Percentiles rank a stretch among this genome's conserved stretches.
These are phyloP conservation scores for Paraplagusia blochii DNA, from an alignment of 2,113 vertebrate species.

Conservation along the genomic window DNA sequence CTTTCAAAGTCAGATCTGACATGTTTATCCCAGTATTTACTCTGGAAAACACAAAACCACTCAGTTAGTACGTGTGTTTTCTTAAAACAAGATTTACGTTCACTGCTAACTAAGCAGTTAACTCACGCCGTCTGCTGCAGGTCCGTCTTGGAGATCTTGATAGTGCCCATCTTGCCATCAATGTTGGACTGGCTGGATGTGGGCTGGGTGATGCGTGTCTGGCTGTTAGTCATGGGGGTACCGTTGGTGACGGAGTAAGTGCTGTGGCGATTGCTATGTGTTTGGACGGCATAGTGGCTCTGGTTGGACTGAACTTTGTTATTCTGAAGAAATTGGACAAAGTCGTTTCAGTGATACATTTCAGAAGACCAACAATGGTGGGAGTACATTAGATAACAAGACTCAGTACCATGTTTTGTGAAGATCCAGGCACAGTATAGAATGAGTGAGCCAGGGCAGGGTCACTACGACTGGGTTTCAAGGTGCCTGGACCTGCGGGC, in stretches of 20 bases:
- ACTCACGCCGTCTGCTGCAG: conserved; percentile 47
- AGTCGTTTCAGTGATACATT: background rate
- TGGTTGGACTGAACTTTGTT: conserved; percentile 43
- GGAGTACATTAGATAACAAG: background rate
- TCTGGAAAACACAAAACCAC: conserved; percentile 17
- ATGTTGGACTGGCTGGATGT: conserved; percentile 18
- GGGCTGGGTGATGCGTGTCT: conserved; percentile 14
- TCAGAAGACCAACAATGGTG: background rate
- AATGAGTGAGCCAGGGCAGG: conserved; percentile 72
- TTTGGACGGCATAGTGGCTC: conserved; percentile 51
- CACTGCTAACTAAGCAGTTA: background rate
- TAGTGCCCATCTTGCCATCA: conserved; percentile 37
- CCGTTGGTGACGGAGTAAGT: conserved; percentile 27
- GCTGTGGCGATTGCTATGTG: conserved; percentile 68
- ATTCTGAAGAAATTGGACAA: conserved; percentile 24
- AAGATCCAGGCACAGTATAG: background rate
- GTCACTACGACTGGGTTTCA: conserved; percentile 85
- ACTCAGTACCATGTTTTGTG: conserved; percentile 23
- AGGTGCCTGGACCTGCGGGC: conserved; percentile 63
- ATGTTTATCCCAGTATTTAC: conserved; percentile 57
- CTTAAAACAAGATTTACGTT: no score
- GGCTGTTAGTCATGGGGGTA: conserved; percentile 20
- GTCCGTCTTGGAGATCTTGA: conserved; percentile 28
- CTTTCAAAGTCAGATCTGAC: conserved; percentile 77
- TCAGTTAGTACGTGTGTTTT: no score